A percentile compares a stretch with the other conserved stretches of the same genome.
Conservation (phyloP, 2,113 vertebrate species). For the Hypocryptadius cinnamomeus region DNA sequence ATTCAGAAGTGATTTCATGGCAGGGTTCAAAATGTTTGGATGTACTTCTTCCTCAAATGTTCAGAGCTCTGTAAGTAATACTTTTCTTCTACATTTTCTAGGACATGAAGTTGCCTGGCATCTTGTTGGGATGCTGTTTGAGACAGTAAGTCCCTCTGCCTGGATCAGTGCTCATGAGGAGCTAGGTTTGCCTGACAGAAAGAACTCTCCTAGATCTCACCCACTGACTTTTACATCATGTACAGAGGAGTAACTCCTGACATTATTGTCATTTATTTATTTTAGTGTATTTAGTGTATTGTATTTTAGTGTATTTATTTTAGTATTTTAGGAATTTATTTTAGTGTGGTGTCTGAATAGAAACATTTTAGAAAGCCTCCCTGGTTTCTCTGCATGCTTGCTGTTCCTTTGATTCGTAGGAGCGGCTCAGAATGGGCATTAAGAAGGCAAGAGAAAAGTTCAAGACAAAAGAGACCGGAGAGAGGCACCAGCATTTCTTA, state of each 20-base stretch:
- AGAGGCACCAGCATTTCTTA: not conserved
- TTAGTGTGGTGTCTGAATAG: not conserved
- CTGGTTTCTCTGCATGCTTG: not conserved
- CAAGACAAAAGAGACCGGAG: not conserved
- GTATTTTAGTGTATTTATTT: not conserved
- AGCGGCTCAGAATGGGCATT: not conserved
- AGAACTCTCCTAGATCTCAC: not conserved
- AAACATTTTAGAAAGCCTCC: not conserved
- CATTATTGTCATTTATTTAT: not conserved
- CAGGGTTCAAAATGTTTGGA: not conserved
- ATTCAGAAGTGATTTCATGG: not conserved
- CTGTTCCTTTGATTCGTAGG: not conserved
- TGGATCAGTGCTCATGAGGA: not conserved
- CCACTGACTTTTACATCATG: not conserved
- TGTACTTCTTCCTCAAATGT: not conserved
- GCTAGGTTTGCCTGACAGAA: not conserved
- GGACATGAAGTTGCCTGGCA: not conserved
- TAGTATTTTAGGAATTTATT: not conserved
- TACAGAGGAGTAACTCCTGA: not conserved
- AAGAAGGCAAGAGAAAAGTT: not conserved
- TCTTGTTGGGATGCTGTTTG: not conserved
- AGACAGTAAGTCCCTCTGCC: not conserved
- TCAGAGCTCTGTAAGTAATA: not conserved
- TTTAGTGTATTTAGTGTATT: not conserved
- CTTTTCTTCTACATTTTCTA: not conserved